Conservation (phyloP, 2,797 vertebrate species). For the Percopsis omiscomaycus region DNA sequence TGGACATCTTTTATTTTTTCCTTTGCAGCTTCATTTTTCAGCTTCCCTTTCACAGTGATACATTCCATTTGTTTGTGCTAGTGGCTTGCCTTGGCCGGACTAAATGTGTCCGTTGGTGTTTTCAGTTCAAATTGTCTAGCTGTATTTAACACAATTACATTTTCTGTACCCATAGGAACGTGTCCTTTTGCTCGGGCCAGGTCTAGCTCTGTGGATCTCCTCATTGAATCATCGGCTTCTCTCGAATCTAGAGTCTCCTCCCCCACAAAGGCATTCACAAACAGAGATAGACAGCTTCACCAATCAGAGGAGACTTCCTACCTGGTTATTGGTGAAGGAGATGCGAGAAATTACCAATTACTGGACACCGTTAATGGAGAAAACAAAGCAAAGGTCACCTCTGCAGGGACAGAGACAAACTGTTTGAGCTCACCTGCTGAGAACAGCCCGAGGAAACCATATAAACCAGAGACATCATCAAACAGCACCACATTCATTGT, state of each 20-base stretch:
- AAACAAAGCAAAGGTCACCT: conserved; percentile 31
- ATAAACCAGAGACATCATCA: conserved; percentile 63
- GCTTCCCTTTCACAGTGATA: conserved; percentile 81
- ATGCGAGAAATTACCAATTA: conserved; percentile 39
- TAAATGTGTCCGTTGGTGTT: conserved; percentile 59
- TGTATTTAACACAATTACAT: conserved; percentile 19
- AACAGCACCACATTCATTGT: conserved; percentile 56
- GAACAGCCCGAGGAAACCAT: conserved; percentile 37
- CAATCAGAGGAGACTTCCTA: conserved; percentile 67
- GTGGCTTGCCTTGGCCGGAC: conserved; percentile 66
- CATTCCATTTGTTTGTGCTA: conserved; percentile 87
- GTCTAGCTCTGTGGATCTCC: conserved; percentile 74
- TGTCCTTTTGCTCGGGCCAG: conserved; percentile 60
- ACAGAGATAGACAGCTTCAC: conserved; percentile 36
- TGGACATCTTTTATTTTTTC: conserved; percentile 58
- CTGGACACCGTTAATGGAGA: conserved; percentile 33
- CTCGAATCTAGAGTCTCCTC: conserved; percentile 36
- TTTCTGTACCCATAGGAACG: conserved; percentile 66
- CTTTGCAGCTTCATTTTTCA: conserved; percentile 80
- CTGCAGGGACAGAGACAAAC: conserved; percentile 28
- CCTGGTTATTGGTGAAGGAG: conserved; percentile 63
- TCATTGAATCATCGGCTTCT: conserved; percentile 64
- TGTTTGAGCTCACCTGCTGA: conserved; percentile 21
- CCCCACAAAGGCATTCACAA: conserved; percentile 43
- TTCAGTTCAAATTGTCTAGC: conserved; percentile 55